Evolutionary conservation across 1,140 invertebrate genomes (phyloP).

Genomic region (Heliothis virescens): DNA sequence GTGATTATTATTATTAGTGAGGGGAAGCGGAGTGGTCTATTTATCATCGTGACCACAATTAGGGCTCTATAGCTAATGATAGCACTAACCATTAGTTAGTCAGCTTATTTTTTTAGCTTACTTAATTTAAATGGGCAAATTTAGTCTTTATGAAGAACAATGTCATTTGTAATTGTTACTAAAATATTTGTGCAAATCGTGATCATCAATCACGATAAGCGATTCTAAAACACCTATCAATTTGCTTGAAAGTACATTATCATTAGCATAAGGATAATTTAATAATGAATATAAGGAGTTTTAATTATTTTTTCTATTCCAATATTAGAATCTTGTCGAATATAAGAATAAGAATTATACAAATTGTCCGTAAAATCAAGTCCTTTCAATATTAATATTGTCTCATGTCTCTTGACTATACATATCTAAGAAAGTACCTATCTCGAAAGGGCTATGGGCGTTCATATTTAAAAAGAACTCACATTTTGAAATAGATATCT

Average conservation of each 20-base stretch:
- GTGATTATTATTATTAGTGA: slow-evolving; percentile 47
- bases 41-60: slow-evolving; percentile 47
- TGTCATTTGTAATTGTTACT: background rate
- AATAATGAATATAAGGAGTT: no score
- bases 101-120: slow-evolving; percentile 27
- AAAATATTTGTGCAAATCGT: no score
- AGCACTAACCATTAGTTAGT: slow-evolving; percentile 21
- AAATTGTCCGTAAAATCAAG: no score
- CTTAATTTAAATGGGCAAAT: slow-evolving; percentile 5
- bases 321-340: no score
- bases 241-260: no score
- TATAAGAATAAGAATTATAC: no score
- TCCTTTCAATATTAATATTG: no score
- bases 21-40: slow-evolving; percentile 44
- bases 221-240: no score
- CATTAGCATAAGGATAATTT: no score
- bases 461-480: background rate
- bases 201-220: no score
- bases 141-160: background rate
- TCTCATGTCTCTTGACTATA: background rate
- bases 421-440: background rate
- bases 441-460: slow-evolving; percentile 5
- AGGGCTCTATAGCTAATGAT: slow-evolving; percentile 37
- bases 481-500: background rate
- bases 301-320: no score